These are phyloP conservation scores for Eupleurogrammus muticus DNA, from an alignment of 2,797 vertebrate genomes.

Conservation along the genomic window DNA sequence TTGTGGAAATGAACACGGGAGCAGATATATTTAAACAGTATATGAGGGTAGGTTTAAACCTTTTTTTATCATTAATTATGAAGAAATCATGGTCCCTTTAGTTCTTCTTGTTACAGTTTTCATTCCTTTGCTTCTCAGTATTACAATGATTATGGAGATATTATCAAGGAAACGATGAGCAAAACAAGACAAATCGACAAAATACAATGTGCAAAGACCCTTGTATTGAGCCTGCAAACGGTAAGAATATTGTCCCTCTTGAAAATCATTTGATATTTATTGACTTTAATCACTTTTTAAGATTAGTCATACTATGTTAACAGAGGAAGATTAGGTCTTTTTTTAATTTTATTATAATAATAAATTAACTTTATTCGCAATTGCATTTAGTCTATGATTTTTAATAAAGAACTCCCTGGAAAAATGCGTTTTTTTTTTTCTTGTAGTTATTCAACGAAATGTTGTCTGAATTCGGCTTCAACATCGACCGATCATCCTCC, in stretches of 20 bases:
- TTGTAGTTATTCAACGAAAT: conserved; percentile 96
- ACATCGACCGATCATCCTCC: conserved; percentile 94
- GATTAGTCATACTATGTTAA: neutral
- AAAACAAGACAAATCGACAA: conserved; percentile 98
- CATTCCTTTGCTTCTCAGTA: conserved; percentile 81
- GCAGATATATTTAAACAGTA: conserved; percentile 99
- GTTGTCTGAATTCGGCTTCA: conserved; percentile 93
- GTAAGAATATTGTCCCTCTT: conserved; percentile 76
- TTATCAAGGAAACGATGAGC: conserved; percentile 99
- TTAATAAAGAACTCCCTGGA: too few relatives aligned
- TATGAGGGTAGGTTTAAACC: conserved; percentile 89
- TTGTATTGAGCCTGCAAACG: conserved; percentile 96
- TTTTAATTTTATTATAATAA: neutral
- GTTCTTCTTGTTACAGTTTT: conserved; percentile 6
- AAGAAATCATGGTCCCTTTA: neutral
- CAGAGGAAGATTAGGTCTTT: neutral
- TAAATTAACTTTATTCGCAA: too few relatives aligned
- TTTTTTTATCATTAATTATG: neutral
- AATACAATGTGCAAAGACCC: conserved; percentile 97
- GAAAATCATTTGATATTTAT: neutral
- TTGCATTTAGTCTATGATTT: too few relatives aligned
- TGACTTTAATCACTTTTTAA: neutral
- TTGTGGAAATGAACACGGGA: conserved; percentile 96
- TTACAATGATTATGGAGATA: conserved; percentile 99
- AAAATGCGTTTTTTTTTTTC: neutral